phyloP scores from a whole-genome alignment of 2,113 vertebrate genomes.

The Loxodonta africana region DNA sequence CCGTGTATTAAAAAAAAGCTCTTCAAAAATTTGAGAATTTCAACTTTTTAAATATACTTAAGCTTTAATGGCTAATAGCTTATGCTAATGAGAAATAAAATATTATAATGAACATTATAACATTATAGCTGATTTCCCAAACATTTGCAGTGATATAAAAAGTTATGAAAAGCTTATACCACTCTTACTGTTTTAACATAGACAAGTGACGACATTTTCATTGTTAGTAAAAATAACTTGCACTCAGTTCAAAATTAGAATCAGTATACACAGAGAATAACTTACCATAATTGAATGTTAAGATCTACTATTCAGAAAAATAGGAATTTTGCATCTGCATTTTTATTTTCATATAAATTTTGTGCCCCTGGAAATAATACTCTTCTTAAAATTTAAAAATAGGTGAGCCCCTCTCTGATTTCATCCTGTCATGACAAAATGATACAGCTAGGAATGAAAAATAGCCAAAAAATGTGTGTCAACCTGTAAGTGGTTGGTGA shows the following conservation, averaged over 20 bases:
- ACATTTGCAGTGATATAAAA: slow-evolving; percentile 21
- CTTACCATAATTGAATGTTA: background rate
- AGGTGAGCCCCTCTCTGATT: background rate
- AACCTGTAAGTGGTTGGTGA: background rate
- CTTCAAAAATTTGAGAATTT: slow-evolving; percentile 51
- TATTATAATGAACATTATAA: slow-evolving; percentile 28
- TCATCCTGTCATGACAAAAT: background rate
- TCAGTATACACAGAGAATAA: background rate
- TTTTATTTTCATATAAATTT: slow-evolving; percentile 10
- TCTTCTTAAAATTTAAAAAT: slow-evolving; percentile 36
- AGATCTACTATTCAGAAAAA: slow-evolving; percentile 14
- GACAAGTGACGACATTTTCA: slow-evolving; percentile 10
- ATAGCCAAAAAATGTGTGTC: background rate
- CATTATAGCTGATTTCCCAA: slow-evolving; percentile 43
- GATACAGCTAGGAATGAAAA: background rate
- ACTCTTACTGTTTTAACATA: background rate
- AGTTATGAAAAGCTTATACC: slow-evolving; percentile 16
- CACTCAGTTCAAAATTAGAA: slow-evolving; percentile 55
- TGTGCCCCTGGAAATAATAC: background rate
- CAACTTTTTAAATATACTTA: slow-evolving; percentile 58
- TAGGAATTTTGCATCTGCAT: background rate
- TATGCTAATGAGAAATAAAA: slow-evolving; percentile 33
- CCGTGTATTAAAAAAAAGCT: background rate
- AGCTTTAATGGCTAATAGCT: slow-evolving; percentile 41
- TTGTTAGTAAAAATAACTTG: slow-evolving; percentile 51